Evolutionary conservation across 2,797 vertebrate genomes (phyloP).

Genomic region (Helarctos malayanus): DNA sequence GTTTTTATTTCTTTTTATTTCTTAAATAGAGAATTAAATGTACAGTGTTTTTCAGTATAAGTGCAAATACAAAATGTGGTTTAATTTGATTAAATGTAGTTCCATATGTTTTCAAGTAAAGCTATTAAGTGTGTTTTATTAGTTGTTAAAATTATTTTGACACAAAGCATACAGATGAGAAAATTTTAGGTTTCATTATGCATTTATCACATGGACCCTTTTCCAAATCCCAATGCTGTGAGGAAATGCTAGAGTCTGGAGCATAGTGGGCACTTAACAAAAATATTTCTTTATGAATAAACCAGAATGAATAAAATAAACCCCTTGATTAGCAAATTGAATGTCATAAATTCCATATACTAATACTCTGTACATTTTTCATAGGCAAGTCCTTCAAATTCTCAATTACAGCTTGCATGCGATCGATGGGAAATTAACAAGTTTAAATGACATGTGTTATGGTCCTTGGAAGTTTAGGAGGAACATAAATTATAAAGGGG

Average conservation of each 20-base stretch:
- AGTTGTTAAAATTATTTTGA: slow-evolving; percentile 50
- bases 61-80: neutral
- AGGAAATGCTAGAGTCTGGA: neutral
- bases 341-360: neutral
- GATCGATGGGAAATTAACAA: neutral
- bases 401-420: neutral
- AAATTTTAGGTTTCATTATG: neutral
- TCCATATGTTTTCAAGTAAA: slow-evolving; percentile 53
- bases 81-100: neutral
- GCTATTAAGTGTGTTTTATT: neutral
- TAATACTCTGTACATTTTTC: neutral
- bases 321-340: neutral
- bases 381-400: neutral
- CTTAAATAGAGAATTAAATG: slow-evolving; percentile 29
- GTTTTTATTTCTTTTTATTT: slow-evolving; percentile 59
- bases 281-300: neutral
- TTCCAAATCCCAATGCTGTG: neutral
- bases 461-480: neutral
- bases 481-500: neutral
- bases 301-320: neutral
- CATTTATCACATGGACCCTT: neutral
- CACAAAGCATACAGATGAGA: slow-evolving; percentile 15
- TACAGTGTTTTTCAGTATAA: neutral
- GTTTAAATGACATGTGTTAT: neutral
- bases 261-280: neutral